Conservation (phyloP, 1,140 invertebrate species). For the Drosophila asahinai region DNA sequence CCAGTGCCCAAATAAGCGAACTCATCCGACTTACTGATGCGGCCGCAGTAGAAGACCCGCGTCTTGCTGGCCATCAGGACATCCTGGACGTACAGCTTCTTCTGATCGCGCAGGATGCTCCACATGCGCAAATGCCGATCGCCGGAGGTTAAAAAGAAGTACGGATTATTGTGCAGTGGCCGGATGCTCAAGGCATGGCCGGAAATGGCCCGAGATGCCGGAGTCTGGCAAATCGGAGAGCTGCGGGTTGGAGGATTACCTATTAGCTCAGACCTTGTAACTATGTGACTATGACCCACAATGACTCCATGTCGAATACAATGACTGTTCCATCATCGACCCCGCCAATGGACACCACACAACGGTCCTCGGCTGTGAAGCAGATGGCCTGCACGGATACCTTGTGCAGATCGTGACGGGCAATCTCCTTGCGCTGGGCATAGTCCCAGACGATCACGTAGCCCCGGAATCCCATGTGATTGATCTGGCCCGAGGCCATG, state of each 20-base stretch:
- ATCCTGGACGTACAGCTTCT: conserved; percentile 90
- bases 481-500: conserved; percentile 95
- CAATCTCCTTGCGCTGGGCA: conserved; percentile 87
- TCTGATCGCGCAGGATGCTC: conserved; percentile 90
- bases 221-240: conserved; percentile 88
- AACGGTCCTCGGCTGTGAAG: conserved; percentile 93
- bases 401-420: conserved; percentile 93
- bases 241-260: conserved; percentile 28
- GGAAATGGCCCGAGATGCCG: conserved; percentile 88
- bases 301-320: conserved; percentile 89
- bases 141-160: conserved; percentile 90
- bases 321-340: conserved; percentile 94
- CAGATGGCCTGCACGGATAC: conserved; percentile 92
- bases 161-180: conserved; percentile 86
- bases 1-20: conserved; percentile 94
- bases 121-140: conserved; percentile 90
- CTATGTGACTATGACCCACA: conserved; percentile 50
- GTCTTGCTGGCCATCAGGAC: conserved; percentile 90
- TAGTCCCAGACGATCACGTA: conserved; percentile 95
- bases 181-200: conserved; percentile 88
- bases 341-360: conserved; percentile 94
- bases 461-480: conserved; percentile 96
- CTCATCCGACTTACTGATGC: conserved; percentile 89
- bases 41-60: conserved; percentile 88
- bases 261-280: not conserved